A percentile compares a stretch with the other conserved stretches of the same genome.
phyloP scores from a whole-genome alignment of 2,888 invertebrate species.

The Phania funesta region DNA sequence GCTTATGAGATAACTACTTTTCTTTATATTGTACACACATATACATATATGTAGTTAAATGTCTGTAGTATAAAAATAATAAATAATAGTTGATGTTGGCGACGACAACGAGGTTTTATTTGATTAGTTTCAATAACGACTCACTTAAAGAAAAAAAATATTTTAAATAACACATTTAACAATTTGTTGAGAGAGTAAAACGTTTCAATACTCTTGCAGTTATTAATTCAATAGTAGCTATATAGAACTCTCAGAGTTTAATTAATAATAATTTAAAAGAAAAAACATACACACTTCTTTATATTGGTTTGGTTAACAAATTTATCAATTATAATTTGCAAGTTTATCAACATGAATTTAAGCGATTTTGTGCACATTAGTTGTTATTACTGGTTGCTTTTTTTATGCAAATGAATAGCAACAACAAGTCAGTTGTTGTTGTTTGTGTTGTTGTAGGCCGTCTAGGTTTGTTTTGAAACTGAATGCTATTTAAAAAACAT shows the following conservation, averaged over 20 bases:
- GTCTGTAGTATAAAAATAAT: conserved; percentile 28
- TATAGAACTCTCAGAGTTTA: conserved; percentile 29
- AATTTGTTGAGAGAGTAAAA: neutral
- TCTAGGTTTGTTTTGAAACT: conserved; percentile 37
- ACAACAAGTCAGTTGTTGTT: conserved; percentile 33
- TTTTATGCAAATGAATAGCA: conserved; percentile 1
- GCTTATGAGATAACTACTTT: conserved; percentile 54
- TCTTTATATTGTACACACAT: conserved; percentile 12
- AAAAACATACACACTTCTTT: neutral
- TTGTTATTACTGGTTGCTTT: conserved; percentile 22
- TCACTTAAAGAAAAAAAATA: conserved; percentile 43
- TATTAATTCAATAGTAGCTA: neutral
- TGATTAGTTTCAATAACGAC: conserved; percentile 43
- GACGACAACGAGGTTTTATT: conserved; percentile 29
- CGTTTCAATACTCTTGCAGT: conserved; percentile 21
- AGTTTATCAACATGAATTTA: conserved; percentile 9
- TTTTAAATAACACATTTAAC: conserved; percentile 31
- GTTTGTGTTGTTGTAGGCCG: neutral
- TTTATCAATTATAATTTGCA: neutral
- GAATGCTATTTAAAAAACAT: conserved; percentile 17
- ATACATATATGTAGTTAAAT: conserved; percentile 14
- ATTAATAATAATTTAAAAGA: conserved; percentile 16
- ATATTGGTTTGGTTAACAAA: neutral
- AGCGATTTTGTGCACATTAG: conserved; percentile 2
- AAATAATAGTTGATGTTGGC: conserved; percentile 35